Evolutionary conservation across 2,113 vertebrate species (phyloP).

Genomic region (Nerophis lumbriciformis): DNA sequence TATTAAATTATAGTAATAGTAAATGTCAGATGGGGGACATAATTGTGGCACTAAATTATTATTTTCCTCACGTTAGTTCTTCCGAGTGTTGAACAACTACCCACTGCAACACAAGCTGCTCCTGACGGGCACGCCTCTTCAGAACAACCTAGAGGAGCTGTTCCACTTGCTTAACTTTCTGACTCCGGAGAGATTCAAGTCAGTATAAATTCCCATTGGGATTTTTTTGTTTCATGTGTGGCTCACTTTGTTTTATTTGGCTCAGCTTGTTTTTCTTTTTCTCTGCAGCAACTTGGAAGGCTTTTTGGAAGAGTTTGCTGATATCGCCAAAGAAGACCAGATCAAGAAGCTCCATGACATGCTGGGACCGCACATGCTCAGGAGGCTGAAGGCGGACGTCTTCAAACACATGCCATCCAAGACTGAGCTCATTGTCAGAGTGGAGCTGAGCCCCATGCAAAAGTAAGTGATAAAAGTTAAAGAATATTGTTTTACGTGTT

Average conservation of each 20-base stretch:
- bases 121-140: slow-evolving; percentile 91
- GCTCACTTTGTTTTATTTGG: background rate
- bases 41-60: too few species aligned
- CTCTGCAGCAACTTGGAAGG: slow-evolving; percentile 88
- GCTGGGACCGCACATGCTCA: slow-evolving; percentile 94
- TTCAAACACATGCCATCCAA: slow-evolving; percentile 99
- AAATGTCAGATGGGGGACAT: background rate
- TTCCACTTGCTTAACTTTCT: slow-evolving; percentile 97
- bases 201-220: slow-evolving; percentile 49
- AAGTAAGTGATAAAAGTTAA: slow-evolving; percentile 75
- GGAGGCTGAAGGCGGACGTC: slow-evolving; percentile 94
- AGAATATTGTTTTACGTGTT: background rate
- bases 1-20: too few species aligned
- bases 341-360: slow-evolving; percentile 98
- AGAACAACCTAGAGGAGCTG: slow-evolving; percentile 95
- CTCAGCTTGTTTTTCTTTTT: background rate
- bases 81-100: slow-evolving; percentile 92
- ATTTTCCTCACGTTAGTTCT: slow-evolving; percentile 77
- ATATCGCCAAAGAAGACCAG: slow-evolving; percentile 98
- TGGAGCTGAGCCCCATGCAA: slow-evolving; percentile 96
- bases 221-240: background rate
- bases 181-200: slow-evolving; percentile 94
- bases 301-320: slow-evolving; percentile 96
- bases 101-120: slow-evolving; percentile 93
- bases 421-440: slow-evolving; percentile 92